These are phyloP conservation scores for Alaudala cheleensis DNA, from an alignment of 2,113 vertebrate species.

Conservation along the genomic window DNA sequence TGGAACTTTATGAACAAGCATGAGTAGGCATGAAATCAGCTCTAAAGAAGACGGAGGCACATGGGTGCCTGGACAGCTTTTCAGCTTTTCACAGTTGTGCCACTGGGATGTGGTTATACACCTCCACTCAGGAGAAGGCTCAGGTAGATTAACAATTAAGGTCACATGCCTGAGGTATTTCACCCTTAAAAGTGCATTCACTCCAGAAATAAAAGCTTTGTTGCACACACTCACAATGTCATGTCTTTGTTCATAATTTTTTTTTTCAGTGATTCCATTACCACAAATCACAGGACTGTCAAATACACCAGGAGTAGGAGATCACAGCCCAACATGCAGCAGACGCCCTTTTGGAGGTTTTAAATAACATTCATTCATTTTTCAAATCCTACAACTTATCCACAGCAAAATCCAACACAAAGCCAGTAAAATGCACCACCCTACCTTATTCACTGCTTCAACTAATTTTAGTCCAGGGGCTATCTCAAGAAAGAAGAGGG, in stretches of 20 bases:
- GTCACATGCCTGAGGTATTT: neutral
- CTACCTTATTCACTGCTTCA: slow-evolving; percentile 1
- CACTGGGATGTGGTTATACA: neutral
- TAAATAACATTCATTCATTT: slow-evolving; percentile 56
- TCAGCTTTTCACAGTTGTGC: neutral
- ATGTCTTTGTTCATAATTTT: slow-evolving; percentile 56
- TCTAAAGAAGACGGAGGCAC: neutral
- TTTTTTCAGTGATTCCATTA: slow-evolving; percentile 61
- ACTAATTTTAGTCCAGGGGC: slow-evolving; percentile 55
- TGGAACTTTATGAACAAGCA: neutral
- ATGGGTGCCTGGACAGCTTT: neutral
- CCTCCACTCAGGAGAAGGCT: neutral
- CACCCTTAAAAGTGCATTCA: slow-evolving; percentile 43
- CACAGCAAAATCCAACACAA: slow-evolving; percentile 41
- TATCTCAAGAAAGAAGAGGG: slow-evolving; percentile 6
- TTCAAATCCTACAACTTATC: slow-evolving; percentile 30
- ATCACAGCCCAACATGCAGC: slow-evolving; percentile 64
- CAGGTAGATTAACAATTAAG: neutral
- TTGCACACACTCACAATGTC: slow-evolving; percentile 40
- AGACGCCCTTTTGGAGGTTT: slow-evolving; percentile 58
- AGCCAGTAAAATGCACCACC: slow-evolving; percentile 2
- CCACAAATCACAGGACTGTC: slow-evolving; percentile 64
- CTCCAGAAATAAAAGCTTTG: slow-evolving; percentile 56
- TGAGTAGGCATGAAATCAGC: neutral
- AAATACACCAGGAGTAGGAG: slow-evolving; percentile 71